Evolutionary conservation across 2,888 invertebrate species (phyloP).

Genomic region (Adelognathus sp.): DNA sequence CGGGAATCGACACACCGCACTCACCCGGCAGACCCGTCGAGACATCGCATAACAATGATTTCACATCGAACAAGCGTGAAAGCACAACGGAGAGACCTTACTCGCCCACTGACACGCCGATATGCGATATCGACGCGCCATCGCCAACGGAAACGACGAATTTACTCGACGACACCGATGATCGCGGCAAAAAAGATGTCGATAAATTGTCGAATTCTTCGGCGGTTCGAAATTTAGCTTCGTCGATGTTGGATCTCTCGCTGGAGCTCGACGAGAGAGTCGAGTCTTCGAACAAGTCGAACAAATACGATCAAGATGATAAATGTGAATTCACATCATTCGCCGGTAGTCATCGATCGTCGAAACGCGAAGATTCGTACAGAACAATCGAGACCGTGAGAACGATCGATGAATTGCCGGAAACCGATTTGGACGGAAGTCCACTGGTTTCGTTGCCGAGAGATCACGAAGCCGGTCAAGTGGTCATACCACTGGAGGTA

Average conservation of each 20-base stretch:
- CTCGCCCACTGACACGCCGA: constrained; percentile 72
- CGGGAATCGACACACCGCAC: constrained; percentile 2
- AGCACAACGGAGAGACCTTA: constrained; percentile 66
- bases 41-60: constrained; percentile 35
- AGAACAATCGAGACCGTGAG: constrained; percentile 44
- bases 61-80: background rate
- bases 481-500: background rate
- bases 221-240: background rate
- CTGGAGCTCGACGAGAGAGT: background rate
- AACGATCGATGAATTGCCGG: constrained; percentile 65
- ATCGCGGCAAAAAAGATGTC: background rate
- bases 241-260: constrained; percentile 28
- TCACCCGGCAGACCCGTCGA: constrained; percentile 61
- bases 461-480: constrained; percentile 34
- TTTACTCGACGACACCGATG: background rate
- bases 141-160: background rate
- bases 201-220: background rate
- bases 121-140: constrained; percentile 67
- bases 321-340: constrained; percentile 7
- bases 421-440: constrained; percentile 69
- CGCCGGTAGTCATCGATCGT: too few species aligned
- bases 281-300: background rate
- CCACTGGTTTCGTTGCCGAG: constrained; percentile 66
- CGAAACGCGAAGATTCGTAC: constrained; percentile 1
- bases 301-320: background rate